Percentiles rank a stretch among this genome's conserved stretches.
Evolutionary conservation across 1,140 invertebrate species (phyloP).

Genomic region (Cylas formicarius): DNA sequence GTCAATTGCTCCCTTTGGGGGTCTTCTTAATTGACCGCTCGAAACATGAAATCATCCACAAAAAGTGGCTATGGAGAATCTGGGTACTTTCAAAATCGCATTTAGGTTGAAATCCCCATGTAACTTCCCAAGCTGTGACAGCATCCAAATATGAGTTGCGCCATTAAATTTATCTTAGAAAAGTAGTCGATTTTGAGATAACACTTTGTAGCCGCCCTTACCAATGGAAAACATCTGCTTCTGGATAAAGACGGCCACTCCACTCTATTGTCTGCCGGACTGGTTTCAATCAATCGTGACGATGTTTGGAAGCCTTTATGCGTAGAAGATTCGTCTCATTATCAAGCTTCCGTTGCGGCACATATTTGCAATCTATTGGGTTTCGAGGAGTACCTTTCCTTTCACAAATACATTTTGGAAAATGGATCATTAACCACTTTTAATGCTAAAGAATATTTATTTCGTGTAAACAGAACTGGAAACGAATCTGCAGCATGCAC

Average conservation of each 20-base stretch:
- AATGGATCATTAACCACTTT: conserved; percentile 23
- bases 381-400: conserved; percentile 44
- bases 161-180: no score
- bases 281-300: conserved; percentile 49
- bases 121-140: no score
- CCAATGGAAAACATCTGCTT: conserved; percentile 51
- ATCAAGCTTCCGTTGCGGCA: conserved; percentile 37
- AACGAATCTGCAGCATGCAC: neutral
- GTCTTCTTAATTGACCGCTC: no score
- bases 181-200: no score
- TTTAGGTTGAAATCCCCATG: no score
- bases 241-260: conserved; percentile 53
- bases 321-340: conserved; percentile 40
- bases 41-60: no score
- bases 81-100: no score
- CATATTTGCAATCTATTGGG: conserved; percentile 56
- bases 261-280: conserved; percentile 50
- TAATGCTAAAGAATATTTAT: conserved; percentile 5
- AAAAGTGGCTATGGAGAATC: no score
- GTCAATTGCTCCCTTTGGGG: no score
- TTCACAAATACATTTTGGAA: conserved; percentile 24
- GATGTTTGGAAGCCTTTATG: conserved; percentile 58
- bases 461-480: conserved; percentile 1
- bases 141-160: no score
- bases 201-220: conserved; percentile 56